Evolutionary conservation across 2,888 invertebrate species (phyloP), one percentile per base, ranked within the genome.

Genomic region (Athetis lepigone): DNA sequence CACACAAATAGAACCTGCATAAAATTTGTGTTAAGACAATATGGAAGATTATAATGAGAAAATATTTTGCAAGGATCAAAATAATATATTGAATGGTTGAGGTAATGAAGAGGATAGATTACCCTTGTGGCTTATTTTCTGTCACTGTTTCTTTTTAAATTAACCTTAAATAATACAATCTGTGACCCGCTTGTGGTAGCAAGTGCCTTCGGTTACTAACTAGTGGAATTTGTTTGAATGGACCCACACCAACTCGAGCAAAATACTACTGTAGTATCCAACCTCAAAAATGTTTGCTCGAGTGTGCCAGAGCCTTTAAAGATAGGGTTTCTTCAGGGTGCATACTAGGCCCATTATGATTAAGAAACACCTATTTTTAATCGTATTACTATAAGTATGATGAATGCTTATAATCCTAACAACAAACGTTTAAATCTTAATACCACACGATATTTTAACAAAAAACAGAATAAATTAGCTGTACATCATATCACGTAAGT

Each of bases 1-100:
- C 91, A 89, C 91, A 91, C 90, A 90, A 85, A 89, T 85, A 81
- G 85, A 77, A 79, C 81, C 55, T 18, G 18, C 47, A n/a, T 84
- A 71, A n/a, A n/a, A n/a, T n/a, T 84, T 85, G 80, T 86, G 29
- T 43, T 47, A 72, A 72, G 60, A 81, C 72, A 81, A 81, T 50
- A 62, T 18, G 9, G 0, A 59, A 68, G 52, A 59, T 65, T 54
- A 61, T 80, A 83, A 81, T 81, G 70, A 83, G 71, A 74, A 79
- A 72, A 70, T 70, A 68, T 68, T 79, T 76, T 81, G 60, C 36
- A 59, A 5, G 18, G 57, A 62, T 33, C 25, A 25, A 13, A 33
- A 33, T 33, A 33, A 11, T 57, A 33, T 59, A 55, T 42, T 67
- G 52, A 47, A 64, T 49, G 45, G 16, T 42, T 13, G 19, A 56